A percentile compares a stretch with the other conserved stretches of the same genome.
phyloP scores from a whole-genome alignment of 92 coral and sea anemone genomes.

The Isaurus tuberculatus region DNA sequence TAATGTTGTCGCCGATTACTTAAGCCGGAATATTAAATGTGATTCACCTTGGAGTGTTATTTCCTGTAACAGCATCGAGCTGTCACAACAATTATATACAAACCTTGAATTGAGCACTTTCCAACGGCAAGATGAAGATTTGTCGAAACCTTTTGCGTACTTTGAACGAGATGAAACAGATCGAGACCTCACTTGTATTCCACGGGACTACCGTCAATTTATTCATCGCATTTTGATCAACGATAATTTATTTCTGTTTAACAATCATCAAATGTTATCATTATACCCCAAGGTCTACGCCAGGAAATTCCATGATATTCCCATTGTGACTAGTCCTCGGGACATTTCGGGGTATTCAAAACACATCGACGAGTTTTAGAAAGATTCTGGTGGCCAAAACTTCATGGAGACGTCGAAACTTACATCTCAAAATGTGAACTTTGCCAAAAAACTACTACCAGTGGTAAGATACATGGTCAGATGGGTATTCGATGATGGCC shows the following conservation, averaged over 20 bases:
- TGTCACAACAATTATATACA: slow-evolving; percentile 35
- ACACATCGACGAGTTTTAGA: slow-evolving; percentile 43
- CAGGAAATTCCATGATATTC: slow-evolving; percentile 21
- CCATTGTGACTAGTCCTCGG: slow-evolving; percentile 30
- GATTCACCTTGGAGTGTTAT: slow-evolving; percentile 42
- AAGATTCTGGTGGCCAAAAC: slow-evolving; percentile 39
- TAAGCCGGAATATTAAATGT: slow-evolving; percentile 27
- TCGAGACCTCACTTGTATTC: slow-evolving; percentile 26
- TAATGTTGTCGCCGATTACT: slow-evolving; percentile 32
- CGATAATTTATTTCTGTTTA: slow-evolving; percentile 13
- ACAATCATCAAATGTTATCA: slow-evolving; percentile 23
- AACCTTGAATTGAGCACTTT: slow-evolving; percentile 9
- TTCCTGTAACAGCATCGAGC: slow-evolving; percentile 46
- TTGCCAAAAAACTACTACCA: slow-evolving; percentile 37
- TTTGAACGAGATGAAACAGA: slow-evolving; percentile 17
- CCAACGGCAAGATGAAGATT: slow-evolving; percentile 46
- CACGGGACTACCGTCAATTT: slow-evolving; percentile 28
- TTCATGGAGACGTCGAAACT: slow-evolving; percentile 30
- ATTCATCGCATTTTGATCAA: slow-evolving; percentile 29
- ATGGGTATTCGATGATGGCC: slow-evolving; percentile 43
- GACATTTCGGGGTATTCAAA: slow-evolving; percentile 35
- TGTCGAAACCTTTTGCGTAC: slow-evolving; percentile 19
- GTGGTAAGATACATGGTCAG: slow-evolving; percentile 39
- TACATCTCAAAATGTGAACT: slow-evolving; percentile 13
- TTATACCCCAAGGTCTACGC: slow-evolving; percentile 34